Base-by-base conservation (phyloP, 1,140 invertebrate genomes). In the Heterodera schachtii region DNA sequence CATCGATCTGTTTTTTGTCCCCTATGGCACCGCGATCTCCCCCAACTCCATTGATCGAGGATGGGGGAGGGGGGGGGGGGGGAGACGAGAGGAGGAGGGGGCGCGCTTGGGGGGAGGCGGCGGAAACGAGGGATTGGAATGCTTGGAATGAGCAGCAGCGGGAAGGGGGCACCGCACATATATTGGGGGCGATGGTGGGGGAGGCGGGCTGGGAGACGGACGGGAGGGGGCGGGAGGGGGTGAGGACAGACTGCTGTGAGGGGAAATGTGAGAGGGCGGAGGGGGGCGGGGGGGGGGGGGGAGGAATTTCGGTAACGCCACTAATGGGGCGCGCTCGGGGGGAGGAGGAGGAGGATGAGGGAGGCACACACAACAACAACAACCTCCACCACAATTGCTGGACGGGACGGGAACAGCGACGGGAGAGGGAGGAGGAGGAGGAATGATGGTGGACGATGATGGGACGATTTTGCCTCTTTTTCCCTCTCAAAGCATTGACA, bases 111-210 rank as follows among this genome's bases (percentile, higher is more conserved):
- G 13, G 57, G 57, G 57, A 60, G 57, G 57, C 57, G 57, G 57
- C 57, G 57, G 57, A 60, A 60, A 60, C 57, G 57, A 60, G 57
- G 57, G 57, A 60, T 60, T 60, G 57, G 57, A 60, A 60, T 60
- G 57, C 57, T 60, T 60, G 57, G 57, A 60, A 60, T 60, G 57
- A 60, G 57, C 13, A 60, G 57, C 9, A 16, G 57, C 11, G 11
- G 19, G 11, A 60, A 4, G 4, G 13, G 57, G 57, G 57, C 9
- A 16, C n/a, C n/a, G n/a, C n/a, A n/a, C n/a, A n/a, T n/a, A n/a
- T n/a, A n/a, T n/a, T n/a, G 7, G 13, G 57, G 57, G 57, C 1
- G 57, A 16, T 1, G 57, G 6, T 13, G 57, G 57, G 4, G 8
- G 3, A 13, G 57, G 57, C 6, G 57, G 57, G 57, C 0, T 13